These are phyloP conservation scores for Bicyclus anynana DNA, from an alignment of 1,140 invertebrate genomes.

Conservation along the genomic window DNA sequence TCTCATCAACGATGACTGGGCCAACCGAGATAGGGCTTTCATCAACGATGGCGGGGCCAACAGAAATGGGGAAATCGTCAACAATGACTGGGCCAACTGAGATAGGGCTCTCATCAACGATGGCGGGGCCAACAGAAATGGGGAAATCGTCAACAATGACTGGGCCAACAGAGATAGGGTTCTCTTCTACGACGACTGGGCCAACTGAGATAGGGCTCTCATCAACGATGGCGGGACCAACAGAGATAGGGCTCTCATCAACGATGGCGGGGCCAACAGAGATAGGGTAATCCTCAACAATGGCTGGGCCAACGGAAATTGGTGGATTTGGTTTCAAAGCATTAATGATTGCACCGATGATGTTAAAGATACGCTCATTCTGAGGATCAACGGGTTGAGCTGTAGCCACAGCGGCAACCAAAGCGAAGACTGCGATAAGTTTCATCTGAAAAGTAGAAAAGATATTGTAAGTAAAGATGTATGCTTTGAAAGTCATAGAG, in stretches of 20 bases:
- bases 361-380: not conserved
- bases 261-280: not conserved
- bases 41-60: constrained; percentile 9
- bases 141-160: constrained; percentile 2
- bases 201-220: constrained; percentile 2
- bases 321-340: not conserved
- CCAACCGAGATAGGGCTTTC: constrained; percentile 18
- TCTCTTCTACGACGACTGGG: not conserved
- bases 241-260: not conserved
- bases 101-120: constrained; percentile 20
- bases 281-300: not conserved
- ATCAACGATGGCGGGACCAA: not conserved
- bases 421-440: not conserved
- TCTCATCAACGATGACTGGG: constrained; percentile 22
- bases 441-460: constrained; percentile 3
- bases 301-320: not conserved
- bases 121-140: constrained; percentile 27
- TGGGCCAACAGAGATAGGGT: not conserved
- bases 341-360: constrained; percentile 1
- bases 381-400: not conserved
- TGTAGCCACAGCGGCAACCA: not conserved
- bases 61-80: constrained; percentile 14
- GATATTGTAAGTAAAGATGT: too few relatives aligned
- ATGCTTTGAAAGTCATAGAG: too few relatives aligned
- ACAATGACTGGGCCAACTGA: constrained; percentile 10